phyloP scores from a whole-genome alignment of 2,797 vertebrate species.

The Erithacus rubecula region DNA sequence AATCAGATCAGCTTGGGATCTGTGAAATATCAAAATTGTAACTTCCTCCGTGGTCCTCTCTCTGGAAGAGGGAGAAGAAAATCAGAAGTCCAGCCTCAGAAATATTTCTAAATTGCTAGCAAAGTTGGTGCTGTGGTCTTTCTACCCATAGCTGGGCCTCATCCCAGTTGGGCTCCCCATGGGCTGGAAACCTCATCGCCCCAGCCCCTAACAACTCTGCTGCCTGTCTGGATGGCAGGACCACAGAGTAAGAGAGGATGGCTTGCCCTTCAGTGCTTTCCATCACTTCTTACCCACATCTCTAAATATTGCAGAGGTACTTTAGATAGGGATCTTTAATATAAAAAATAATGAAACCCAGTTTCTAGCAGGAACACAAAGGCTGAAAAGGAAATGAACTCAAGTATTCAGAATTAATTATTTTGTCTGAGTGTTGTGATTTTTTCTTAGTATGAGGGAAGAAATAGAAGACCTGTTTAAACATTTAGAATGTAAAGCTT shows the following conservation, averaged over 20 bases:
- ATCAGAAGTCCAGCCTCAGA: background rate
- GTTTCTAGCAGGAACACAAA: background rate
- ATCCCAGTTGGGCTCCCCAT: accelerated
- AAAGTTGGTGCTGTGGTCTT: background rate
- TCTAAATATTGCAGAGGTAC: background rate
- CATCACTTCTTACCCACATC: background rate
- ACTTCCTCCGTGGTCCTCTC: background rate
- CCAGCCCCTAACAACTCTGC: background rate
- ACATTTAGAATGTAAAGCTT: background rate
- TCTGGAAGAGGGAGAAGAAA: background rate
- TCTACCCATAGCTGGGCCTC: background rate
- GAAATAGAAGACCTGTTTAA: background rate
- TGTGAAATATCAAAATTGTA: background rate
- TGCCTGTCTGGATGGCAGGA: background rate
- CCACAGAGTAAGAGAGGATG: background rate
- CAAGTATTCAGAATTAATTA: background rate
- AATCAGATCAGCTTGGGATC: background rate
- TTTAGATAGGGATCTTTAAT: conserved; percentile 38
- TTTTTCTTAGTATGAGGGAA: background rate
- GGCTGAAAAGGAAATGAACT: background rate
- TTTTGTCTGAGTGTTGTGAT: background rate
- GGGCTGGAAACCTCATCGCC: background rate
- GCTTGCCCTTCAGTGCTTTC: background rate
- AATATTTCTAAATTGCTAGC: background rate
- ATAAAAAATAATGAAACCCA: background rate